Evolutionary conservation across 1,140 invertebrate genomes (phyloP).

Genomic region (Orchestia grillus): DNA sequence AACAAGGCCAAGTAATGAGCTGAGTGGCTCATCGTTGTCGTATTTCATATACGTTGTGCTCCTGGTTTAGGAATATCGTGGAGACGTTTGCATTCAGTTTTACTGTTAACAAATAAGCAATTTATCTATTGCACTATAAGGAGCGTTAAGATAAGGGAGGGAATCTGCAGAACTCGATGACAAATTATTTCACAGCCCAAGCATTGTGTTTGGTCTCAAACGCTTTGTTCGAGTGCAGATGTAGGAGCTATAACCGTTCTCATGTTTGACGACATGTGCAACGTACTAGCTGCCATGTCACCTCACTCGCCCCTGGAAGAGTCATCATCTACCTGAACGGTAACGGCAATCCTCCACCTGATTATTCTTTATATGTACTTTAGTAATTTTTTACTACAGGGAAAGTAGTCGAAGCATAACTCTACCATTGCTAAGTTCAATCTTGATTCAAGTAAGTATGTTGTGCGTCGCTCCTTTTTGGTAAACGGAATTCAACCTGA

Average conservation of each 20-base stretch:
- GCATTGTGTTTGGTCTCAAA: background rate
- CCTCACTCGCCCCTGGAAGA: background rate
- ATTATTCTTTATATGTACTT: background rate
- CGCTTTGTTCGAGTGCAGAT: background rate
- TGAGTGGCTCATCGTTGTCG: background rate
- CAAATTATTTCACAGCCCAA: background rate
- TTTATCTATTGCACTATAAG: background rate
- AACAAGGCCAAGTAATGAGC: slow-evolving; percentile 72
- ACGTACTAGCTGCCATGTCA: background rate
- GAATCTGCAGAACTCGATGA: background rate
- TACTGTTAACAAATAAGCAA: background rate
- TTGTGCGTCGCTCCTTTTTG: background rate
- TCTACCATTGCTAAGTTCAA: background rate
- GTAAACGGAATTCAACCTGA: background rate
- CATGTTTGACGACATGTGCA: background rate
- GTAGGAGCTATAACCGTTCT: background rate
- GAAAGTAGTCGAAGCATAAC: background rate
- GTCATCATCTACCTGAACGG: background rate
- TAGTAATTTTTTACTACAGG: background rate
- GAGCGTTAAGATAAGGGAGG: background rate
- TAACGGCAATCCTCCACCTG: background rate
- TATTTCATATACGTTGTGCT: background rate
- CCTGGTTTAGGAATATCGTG: background rate
- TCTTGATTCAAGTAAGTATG: background rate
- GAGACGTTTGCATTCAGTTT: background rate